phyloP scores from a whole-genome alignment of 2,888 invertebrate genomes.

The Anarsia innoxiella region DNA sequence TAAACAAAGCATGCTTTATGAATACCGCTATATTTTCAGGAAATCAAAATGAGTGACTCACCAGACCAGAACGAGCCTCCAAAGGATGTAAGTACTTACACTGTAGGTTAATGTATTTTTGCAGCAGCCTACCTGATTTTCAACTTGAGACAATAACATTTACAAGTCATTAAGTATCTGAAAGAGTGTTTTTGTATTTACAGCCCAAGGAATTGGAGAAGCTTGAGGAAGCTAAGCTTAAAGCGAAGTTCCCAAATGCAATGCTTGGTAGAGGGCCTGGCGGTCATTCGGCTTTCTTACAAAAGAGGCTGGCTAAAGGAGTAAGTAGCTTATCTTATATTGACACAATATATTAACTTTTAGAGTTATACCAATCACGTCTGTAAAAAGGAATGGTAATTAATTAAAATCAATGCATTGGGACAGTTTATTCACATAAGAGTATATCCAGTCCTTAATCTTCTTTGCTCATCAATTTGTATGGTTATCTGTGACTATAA shows the following conservation, averaged over 20 bases:
- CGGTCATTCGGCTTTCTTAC: constrained; percentile 93
- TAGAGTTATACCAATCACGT: too few relatives aligned
- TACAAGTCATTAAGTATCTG: too few relatives aligned
- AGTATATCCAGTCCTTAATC: too few relatives aligned
- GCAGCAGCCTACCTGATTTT: too few relatives aligned
- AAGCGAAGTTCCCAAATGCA: constrained; percentile 90
- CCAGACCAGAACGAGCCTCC: constrained; percentile 61
- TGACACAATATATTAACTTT: too few relatives aligned
- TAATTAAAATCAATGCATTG: too few relatives aligned
- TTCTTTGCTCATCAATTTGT: too few relatives aligned
- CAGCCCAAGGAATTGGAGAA: constrained; percentile 86
- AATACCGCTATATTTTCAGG: constrained; percentile 13
- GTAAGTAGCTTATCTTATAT: constrained; percentile 75
- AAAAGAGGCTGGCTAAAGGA: constrained; percentile 95
- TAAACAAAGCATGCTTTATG: constrained; percentile 30
- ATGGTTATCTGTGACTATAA: too few relatives aligned
- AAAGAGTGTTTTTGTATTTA: constrained; percentile 23
- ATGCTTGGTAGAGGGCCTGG: constrained; percentile 80
- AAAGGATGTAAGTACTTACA: constrained; percentile 52
- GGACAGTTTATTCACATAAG: too few relatives aligned
- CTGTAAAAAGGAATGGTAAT: too few relatives aligned
- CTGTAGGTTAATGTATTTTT: too few relatives aligned
- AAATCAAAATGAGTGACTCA: constrained; percentile 54
- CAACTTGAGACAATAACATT: too few relatives aligned
- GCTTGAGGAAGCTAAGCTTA: constrained; percentile 93